These are phyloP conservation scores for Neosilurus hyrtlii DNA, from an alignment of 2,797 vertebrate genomes.

Conservation along the genomic window DNA sequence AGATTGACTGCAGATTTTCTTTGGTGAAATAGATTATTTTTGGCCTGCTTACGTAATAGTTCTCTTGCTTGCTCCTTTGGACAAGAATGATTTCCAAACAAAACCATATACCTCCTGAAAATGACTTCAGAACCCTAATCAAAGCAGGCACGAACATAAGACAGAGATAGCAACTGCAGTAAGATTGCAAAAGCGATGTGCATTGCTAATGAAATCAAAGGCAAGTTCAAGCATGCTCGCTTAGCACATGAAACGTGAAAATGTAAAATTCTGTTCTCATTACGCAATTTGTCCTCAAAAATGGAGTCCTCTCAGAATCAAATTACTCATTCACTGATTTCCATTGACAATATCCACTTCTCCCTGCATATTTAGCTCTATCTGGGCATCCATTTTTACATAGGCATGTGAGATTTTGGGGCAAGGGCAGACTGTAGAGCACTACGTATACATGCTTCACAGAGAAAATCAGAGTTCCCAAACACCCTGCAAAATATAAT, in stretches of 20 bases:
- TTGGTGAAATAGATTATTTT: conserved; percentile 22
- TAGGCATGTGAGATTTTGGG: not conserved
- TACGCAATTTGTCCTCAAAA: conserved; percentile 45
- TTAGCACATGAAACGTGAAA: conserved; percentile 31
- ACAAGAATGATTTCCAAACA: conserved; percentile 33
- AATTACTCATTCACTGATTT: conserved; percentile 4
- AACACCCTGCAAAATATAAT: conserved; percentile 15
- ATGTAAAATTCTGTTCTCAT: conserved; percentile 42
- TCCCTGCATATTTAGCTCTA: conserved; percentile 1
- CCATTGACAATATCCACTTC: conserved; percentile 37
- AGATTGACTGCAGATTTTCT: conserved; percentile 35
- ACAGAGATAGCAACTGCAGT: conserved; percentile 36
- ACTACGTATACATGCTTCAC: not conserved
- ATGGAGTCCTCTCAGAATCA: not conserved
- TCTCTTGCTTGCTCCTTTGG: conserved; percentile 17
- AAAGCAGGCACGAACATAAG: conserved; percentile 14
- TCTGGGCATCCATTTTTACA: not conserved
- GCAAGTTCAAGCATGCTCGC: conserved; percentile 39
- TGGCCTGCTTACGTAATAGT: conserved; percentile 25
- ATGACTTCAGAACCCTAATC: conserved; percentile 32
- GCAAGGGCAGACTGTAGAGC: not conserved
- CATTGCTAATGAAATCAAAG: conserved; percentile 52
- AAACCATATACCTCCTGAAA: conserved; percentile 15
- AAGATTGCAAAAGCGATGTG: conserved; percentile 47
- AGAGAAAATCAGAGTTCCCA: not conserved